These are phyloP conservation scores for Empidonax traillii DNA, from an alignment of 2,113 vertebrate genomes.

Conservation along the genomic window DNA sequence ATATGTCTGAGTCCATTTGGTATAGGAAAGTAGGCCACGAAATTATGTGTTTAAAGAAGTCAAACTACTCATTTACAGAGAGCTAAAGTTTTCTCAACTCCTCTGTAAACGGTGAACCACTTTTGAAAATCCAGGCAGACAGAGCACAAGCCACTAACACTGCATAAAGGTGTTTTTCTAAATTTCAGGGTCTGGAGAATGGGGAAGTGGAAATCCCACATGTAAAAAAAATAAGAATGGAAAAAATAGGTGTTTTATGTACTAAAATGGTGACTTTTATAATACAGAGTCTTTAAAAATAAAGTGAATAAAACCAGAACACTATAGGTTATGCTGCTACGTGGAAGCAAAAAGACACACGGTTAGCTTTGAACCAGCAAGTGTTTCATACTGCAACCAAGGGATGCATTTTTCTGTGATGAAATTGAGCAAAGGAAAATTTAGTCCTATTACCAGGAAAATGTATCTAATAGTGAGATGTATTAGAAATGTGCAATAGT, in stretches of 20 bases:
- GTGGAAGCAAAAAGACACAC: conserved; percentile 18
- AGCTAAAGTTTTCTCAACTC: conserved; percentile 50
- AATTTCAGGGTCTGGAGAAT: neutral
- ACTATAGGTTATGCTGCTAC: neutral
- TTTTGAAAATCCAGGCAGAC: conserved; percentile 17
- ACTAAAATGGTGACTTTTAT: neutral
- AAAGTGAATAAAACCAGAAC: neutral
- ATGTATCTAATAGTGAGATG: conserved; percentile 34
- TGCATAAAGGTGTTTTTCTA: neutral
- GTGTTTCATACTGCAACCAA: conserved; percentile 41
- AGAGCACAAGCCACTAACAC: neutral
- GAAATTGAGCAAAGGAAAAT: conserved; percentile 57
- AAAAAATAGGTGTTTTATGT: neutral
- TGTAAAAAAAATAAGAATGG: neutral
- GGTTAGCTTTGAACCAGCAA: conserved; percentile 22
- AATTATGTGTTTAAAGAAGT: conserved; percentile 63
- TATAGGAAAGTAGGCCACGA: conserved; percentile 61
- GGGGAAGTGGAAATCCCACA: neutral
- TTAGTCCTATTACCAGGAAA: conserved; percentile 42
- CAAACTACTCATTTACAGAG: conserved; percentile 41
- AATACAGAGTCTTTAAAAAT: neutral
- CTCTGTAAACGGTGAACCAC: conserved; percentile 22
- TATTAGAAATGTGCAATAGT: conserved; percentile 29
- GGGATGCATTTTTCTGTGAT: conserved; percentile 34
- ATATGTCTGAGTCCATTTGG: conserved; percentile 66